Base-by-base conservation (phyloP, 2,888 invertebrate species). In the Latrodectus elegans region DNA sequence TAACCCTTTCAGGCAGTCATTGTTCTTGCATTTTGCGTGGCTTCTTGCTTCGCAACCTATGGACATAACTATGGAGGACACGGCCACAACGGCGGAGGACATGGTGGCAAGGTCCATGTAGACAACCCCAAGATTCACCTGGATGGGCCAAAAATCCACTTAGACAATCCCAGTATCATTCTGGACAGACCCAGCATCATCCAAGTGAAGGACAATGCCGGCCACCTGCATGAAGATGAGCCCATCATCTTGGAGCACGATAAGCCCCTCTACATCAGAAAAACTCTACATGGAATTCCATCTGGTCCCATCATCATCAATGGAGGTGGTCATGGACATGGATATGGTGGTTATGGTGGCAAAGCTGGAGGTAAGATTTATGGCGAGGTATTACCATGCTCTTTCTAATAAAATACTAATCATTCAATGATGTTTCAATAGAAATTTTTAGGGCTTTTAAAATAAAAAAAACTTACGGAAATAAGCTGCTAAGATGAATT, bases 41-140 rank as follows among this genome's bases (percentile, higher is more conserved):
- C 81, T 49, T 55, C 74, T 9, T 72, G 67, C 49, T 67, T 81
- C 1, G 86, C 86, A 4, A 87, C 86, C 0, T 87, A 87, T n/a
- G 77, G 72, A 0, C 64, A 64, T 64, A n/a, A 51, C 52, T 65
- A 76, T 52, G 65, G 51, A n/a, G n/a, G 38, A 9, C n/a, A 70
- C 11, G 60, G 52, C 55, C n/a, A 53, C 38, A 14, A n/a, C 15
- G 15, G 70, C 26, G 53, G 70, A 26, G 17, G 26, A 14, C 15
- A 53, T n/a, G 8, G 12, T 22, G 15, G 38, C 1, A 53, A 52
- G 3, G 22, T n/a, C 14, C 10, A 22, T 14, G 52, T 14, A 1
- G 10, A 11, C 8, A 14, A 15, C 38, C 64, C 49, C 22, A 22
- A 55, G 0, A 17, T 55, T 4, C 82, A 82, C 49, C 9, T 82